Conservation (phyloP, 2,888 invertebrate genomes). For the Chrysopilus asiliformis region DNA sequence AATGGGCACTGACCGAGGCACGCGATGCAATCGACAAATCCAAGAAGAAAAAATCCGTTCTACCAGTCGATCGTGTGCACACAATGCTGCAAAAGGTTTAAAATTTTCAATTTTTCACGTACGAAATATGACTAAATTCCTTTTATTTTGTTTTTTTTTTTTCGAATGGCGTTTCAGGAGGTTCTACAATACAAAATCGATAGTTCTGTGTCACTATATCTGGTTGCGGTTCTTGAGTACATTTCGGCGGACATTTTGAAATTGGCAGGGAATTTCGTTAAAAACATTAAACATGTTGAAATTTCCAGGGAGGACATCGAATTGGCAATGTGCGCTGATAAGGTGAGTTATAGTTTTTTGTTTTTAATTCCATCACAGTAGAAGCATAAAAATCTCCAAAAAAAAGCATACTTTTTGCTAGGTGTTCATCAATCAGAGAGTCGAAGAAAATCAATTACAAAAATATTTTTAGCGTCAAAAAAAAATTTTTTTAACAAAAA, state of each 20-base stretch:
- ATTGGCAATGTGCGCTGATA: constrained; percentile 96
- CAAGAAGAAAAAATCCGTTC: constrained; percentile 59
- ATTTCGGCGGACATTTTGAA: constrained; percentile 91
- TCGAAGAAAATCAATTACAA: too few relatives aligned
- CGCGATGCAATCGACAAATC: constrained; percentile 68
- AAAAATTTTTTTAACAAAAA: too few relatives aligned
- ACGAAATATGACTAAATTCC: too few relatives aligned
- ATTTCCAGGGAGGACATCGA: constrained; percentile 90
- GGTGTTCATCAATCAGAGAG: too few relatives aligned
- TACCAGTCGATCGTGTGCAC: constrained; percentile 84
- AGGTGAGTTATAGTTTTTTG: constrained; percentile 45
- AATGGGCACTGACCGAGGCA: constrained; percentile 86
- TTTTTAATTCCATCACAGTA: not conserved
- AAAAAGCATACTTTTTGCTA: too few relatives aligned
- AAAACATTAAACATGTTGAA: constrained; percentile 83
- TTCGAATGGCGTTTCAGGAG: constrained; percentile 44
- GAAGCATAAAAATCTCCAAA: too few relatives aligned
- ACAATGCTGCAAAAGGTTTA: constrained; percentile 64
- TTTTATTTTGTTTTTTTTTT: constrained; percentile 2
- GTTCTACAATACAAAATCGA: constrained; percentile 77
- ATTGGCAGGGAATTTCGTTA: constrained; percentile 93
- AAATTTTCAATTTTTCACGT: constrained; percentile 5
- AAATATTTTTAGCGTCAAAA: too few relatives aligned
- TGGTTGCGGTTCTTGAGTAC: constrained; percentile 88
- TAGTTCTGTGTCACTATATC: constrained; percentile 74